Percentiles rank a stretch among this genome's conserved stretches.
Conservation (phyloP, 2,797 vertebrate species). For the Salarias fasciatus region DNA sequence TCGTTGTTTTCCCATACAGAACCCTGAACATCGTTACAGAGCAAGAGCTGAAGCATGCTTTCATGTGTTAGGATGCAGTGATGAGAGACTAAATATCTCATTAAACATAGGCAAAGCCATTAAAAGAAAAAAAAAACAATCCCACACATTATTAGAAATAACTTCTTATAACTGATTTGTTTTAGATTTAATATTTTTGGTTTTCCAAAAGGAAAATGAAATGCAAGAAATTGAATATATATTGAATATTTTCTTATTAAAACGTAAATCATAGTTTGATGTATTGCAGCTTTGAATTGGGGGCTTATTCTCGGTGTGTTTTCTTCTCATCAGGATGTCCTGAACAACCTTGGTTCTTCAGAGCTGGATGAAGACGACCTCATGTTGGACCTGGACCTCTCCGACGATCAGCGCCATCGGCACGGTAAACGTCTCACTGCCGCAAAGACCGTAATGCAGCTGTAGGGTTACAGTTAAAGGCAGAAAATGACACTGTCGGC, state of each 20-base stretch:
- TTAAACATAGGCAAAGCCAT: conserved; percentile 21
- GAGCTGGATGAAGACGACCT: conserved; percentile 98
- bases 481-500: neutral
- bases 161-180: too few species aligned
- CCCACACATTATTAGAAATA: conserved; percentile 8
- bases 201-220: too few species aligned
- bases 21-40: conserved; percentile 31
- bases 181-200: too few species aligned
- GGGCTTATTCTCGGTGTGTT: neutral
- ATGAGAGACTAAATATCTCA: conserved; percentile 36
- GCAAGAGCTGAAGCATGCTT: conserved; percentile 33
- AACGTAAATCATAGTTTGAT: neutral
- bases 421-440: conserved; percentile 81
- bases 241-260: too few species aligned
- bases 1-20: conserved; percentile 32
- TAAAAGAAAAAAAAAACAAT: conserved; percentile 13
- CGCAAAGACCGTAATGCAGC: neutral
- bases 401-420: conserved; percentile 91
- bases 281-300: neutral
- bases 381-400: conserved; percentile 96
- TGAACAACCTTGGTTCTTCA: conserved; percentile 95
- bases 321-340: conserved; percentile 64
- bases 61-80: conserved; percentile 24
- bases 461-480: neutral
- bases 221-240: too few species aligned